Base-by-base conservation (phyloP, 2,888 invertebrate species). In the Branchipolynoe longqiensis region DNA sequence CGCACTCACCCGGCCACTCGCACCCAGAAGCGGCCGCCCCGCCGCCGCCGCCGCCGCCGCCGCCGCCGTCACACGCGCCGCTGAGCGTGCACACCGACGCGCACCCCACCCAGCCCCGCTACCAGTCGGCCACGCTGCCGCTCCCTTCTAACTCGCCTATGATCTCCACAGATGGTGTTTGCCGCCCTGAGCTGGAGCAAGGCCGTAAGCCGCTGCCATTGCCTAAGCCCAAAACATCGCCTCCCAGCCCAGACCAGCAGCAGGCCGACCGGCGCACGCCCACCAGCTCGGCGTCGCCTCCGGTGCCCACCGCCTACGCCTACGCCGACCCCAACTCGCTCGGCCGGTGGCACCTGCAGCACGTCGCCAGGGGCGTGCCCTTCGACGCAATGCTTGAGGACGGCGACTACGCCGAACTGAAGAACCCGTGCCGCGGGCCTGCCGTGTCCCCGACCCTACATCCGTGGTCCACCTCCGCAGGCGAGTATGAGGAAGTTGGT, bases 301-400 rank as follows among this genome's bases (percentile, higher is more conserved):
- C 31, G 62, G 28, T 31, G 25, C 25, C 73, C 38, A 31, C 31
- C 8, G 33, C 25, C 33, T 82, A 82, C 31, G 8, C 33, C 12
- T 82, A 82, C 31, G 82, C 82, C n/a, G 59, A 82, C 58, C 82
- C 82, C 38, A 59, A 56, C 25, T 56, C 82, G 1, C 58, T 82
- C 31, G 82, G 82, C 33, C 56, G 58, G 82, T 82, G 82, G 82
- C 36, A 56, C 12, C 33, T 82, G 22, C 82, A 82, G 58, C 58
- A 56, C 14, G 33, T 82, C 58, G 82, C 82, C 22, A 56, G 82
- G 14, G 58, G 25, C 18, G 48, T 48, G 41, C 38, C 69, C 1
- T 48, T 25, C 14, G 41, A 4, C 6, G 78, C 78, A 31, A 48
- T 41, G 78, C 25, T 41, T 1, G 78, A 78, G 31, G 73, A 73